These are phyloP conservation scores for Eudorcas thomsonii DNA, from an alignment of 2,113 vertebrate species.

Conservation along the genomic window DNA sequence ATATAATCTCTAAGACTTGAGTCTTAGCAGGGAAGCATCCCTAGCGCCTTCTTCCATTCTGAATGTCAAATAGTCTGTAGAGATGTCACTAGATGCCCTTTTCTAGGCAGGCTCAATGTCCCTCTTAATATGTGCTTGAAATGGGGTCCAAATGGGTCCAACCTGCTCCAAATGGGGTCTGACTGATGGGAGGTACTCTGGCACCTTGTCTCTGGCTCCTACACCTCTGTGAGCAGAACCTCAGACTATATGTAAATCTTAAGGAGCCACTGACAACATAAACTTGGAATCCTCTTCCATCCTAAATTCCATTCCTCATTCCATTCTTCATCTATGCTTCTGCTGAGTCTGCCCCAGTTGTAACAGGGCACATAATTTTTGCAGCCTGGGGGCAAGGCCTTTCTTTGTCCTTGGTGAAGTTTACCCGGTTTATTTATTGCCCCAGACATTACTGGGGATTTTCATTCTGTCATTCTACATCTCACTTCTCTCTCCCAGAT, in stretches of 20 bases:
- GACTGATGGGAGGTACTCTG: fast-evolving
- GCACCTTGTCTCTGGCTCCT: neutral
- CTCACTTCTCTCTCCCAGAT: neutral
- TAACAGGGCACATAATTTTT: neutral
- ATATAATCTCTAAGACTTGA: neutral
- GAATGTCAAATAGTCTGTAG: neutral
- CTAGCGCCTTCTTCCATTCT: neutral
- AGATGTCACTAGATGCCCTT: neutral
- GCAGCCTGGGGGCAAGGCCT: neutral
- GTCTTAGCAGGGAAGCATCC: neutral
- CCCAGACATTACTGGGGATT: neutral
- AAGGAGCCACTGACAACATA: neutral
- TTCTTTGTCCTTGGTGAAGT: neutral
- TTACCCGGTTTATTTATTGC: neutral
- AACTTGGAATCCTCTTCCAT: no score
- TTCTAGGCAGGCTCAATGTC: neutral
- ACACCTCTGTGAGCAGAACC: neutral
- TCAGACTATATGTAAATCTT: neutral
- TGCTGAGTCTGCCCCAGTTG: neutral
- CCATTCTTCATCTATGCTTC: neutral
- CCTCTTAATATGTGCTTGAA: neutral
- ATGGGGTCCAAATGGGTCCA: neutral
- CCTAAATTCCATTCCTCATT: neutral
- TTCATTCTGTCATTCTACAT: neutral
- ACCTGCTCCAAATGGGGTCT: neutral